Percentiles rank a stretch among this genome's conserved stretches.
phyloP scores from a whole-genome alignment of 2,797 vertebrate genomes.

The Thamnophis elegans region DNA sequence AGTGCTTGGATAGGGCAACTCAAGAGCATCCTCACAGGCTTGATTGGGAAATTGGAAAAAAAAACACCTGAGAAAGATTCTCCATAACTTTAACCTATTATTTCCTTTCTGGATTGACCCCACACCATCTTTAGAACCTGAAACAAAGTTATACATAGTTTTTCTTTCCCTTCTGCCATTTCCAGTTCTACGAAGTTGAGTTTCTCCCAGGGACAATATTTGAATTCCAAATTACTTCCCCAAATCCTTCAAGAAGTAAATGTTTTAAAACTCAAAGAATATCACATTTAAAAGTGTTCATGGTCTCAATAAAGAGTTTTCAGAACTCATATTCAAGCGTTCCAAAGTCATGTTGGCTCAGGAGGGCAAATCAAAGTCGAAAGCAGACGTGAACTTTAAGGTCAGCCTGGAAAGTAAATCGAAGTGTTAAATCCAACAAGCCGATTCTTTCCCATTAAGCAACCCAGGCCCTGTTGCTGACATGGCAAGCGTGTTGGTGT shows the following conservation, averaged over 20 bases:
- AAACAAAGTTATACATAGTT: background rate
- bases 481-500: conserved; percentile 3
- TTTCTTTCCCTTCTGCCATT: background rate
- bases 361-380: conserved; percentile 14
- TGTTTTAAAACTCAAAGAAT: background rate
- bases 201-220: background rate
- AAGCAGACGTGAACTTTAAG: conserved; percentile 2
- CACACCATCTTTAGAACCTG: background rate
- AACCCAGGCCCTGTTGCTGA: conserved; percentile 5
- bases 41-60: background rate
- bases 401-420: background rate
- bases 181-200: background rate
- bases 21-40: background rate
- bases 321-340: background rate
- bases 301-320: background rate
- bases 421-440: background rate
- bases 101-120: background rate
- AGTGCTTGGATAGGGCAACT: background rate
- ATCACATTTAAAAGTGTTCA: background rate
- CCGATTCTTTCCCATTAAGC: background rate
- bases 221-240: background rate
- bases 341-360: background rate
- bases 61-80: background rate
- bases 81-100: background rate
- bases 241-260: background rate